These are phyloP conservation scores for Sericinus montela DNA, from an alignment of 2,888 invertebrate species.

Conservation along the genomic window DNA sequence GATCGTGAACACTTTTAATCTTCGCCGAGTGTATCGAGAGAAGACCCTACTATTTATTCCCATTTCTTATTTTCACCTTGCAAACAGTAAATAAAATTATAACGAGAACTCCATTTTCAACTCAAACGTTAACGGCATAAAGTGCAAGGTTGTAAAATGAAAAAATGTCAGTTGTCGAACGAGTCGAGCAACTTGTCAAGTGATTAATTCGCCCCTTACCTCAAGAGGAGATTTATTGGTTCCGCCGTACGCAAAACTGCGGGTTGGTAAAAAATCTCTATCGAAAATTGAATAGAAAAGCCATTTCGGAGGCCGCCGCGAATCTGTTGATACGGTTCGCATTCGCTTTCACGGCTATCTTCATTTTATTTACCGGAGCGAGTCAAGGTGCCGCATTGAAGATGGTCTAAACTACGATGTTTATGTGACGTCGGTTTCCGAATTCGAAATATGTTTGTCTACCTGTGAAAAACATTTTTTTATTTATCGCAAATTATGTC, in stretches of 20 bases:
- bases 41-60: slow-evolving; percentile 69
- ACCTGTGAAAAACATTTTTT: neutral
- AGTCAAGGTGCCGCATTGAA: slow-evolving; percentile 29
- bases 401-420: slow-evolving; percentile 6
- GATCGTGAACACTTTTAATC: slow-evolving; percentile 72
- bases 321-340: slow-evolving; percentile 61
- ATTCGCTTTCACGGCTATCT: slow-evolving; percentile 63
- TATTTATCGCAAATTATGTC: neutral
- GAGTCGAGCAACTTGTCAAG: slow-evolving; percentile 61
- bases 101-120: slow-evolving; percentile 35
- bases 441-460: neutral
- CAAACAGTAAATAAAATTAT: slow-evolving; percentile 56
- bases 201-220: slow-evolving; percentile 78
- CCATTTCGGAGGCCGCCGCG: slow-evolving; percentile 64
- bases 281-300: slow-evolving; percentile 79
- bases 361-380: slow-evolving; percentile 56
- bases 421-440: neutral
- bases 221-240: slow-evolving; percentile 77
- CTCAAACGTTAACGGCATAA: slow-evolving; percentile 34
- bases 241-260: slow-evolving; percentile 78
- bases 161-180: slow-evolving; percentile 44
- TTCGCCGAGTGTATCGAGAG: slow-evolving; percentile 68
- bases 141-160: slow-evolving; percentile 40
- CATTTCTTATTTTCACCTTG: slow-evolving; percentile 75
- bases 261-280: slow-evolving; percentile 77